Base-by-base conservation (phyloP, 2,797 vertebrate species). In the Perodicticus potto region DNA sequence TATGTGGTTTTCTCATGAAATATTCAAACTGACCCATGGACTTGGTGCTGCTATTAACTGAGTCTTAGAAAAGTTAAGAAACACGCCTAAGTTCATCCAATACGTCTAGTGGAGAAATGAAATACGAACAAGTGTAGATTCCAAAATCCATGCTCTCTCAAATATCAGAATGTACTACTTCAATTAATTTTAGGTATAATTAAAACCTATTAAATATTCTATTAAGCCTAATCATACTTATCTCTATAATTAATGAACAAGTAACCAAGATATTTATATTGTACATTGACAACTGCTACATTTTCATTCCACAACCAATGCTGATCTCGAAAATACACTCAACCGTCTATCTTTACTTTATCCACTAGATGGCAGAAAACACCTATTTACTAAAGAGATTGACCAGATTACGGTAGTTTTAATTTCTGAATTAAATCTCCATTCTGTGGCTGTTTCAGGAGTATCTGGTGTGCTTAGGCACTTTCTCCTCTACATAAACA, bases 301-400 rank as follows among this genome's bases (percentile, higher is more conserved):
- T 80, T 80, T 37, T 6, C n/a, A 34, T 34, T 67, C 17, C 43
- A 11, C 6, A 5, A 32, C 78, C 34, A n/a, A 85, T 12, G 1
- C 2, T 27, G 13, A 77, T 34, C 29, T 67, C 22, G 23, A 74
- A 86, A 78, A 37, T 37, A 27, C 10, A 76, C 40, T 76, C 27
- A 87, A 65, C n/a, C 53, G 61, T 73, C 67, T 93, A 12, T 82
- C 37, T 55, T n/a, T 23, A 23, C 2, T 20, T 69, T 14, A 1
- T 0, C 95, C 97, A 97, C 97, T 96, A 97, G 97, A 72, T 97
- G 97, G 97, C 97, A 97, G 96, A 20, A 76, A 86, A 85, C 13
- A 80, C 70, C 63, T 53, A 65, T 32, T 86, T 86, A 89, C 63
- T 92, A 84, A 87, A 86, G 34, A 80, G 14, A 37, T 16, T 76